Conservation (phyloP, 92 coral and sea anemone genomes). For the Anthopleura xanthogrammica region DNA sequence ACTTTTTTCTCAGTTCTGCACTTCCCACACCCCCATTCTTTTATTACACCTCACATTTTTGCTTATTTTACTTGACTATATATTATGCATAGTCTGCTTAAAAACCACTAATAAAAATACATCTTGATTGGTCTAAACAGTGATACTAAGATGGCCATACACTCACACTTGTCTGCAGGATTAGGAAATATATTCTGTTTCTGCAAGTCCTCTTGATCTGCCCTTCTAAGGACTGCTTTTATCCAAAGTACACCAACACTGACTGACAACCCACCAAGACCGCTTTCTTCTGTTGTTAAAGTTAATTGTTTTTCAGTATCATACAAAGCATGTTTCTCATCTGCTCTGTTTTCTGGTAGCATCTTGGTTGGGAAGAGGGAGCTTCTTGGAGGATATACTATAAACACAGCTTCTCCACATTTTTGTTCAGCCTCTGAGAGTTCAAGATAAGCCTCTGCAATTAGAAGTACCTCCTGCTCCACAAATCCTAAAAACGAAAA, state of each 20-base stretch:
- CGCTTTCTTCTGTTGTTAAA: constrained; percentile 42
- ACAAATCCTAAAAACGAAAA: constrained; percentile 43
- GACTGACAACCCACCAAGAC: constrained; percentile 42
- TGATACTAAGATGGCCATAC: too few relatives aligned
- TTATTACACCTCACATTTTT: too few relatives aligned
- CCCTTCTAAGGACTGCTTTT: constrained; percentile 15
- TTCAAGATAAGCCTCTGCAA: constrained; percentile 53
- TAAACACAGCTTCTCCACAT: constrained; percentile 61
- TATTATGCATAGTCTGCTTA: too few relatives aligned
- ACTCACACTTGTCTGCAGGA: neutral
- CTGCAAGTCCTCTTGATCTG: neutral
- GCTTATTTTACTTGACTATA: too few relatives aligned
- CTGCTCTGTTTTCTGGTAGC: constrained; percentile 17
- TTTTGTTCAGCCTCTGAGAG: constrained; percentile 55
- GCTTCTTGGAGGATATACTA: constrained; percentile 51
- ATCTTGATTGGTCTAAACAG: too few relatives aligned
- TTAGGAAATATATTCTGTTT: neutral
- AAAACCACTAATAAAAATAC: too few relatives aligned
- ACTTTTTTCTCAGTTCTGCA: too few relatives aligned
- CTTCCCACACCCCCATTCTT: too few relatives aligned
- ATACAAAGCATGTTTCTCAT: constrained; percentile 39
- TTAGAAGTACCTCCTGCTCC: constrained; percentile 59
- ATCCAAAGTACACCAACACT: constrained; percentile 48
- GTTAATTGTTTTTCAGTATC: constrained; percentile 52
- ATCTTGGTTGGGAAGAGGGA: constrained; percentile 44